Evolutionary conservation across 2,113 vertebrate species (phyloP).

Genomic region (human (Homo sapiens)): GRCh38 chr5:45573501-45574000

Average conservation of each 20-base stretch:
- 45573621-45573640: background rate
- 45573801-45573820: background rate
- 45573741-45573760: background rate
- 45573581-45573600: background rate
- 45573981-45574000: background rate
- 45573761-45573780: background rate
- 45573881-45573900: background rate
- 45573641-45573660: background rate
- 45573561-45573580: background rate
- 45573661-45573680: background rate
- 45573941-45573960: background rate
- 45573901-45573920: background rate
- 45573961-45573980: background rate
- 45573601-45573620: background rate
- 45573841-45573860: constrained; percentile 3
- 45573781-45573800: background rate
- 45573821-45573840: background rate
- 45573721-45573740: background rate
- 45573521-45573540: background rate
- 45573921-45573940: background rate
- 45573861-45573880: background rate
- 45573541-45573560: background rate
- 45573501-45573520: background rate
- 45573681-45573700: background rate
- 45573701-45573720: constrained; percentile 9